Evolutionary conservation across 2,888 invertebrate species (phyloP).

Genomic region (Prosopocoilus inquinatus): DNA sequence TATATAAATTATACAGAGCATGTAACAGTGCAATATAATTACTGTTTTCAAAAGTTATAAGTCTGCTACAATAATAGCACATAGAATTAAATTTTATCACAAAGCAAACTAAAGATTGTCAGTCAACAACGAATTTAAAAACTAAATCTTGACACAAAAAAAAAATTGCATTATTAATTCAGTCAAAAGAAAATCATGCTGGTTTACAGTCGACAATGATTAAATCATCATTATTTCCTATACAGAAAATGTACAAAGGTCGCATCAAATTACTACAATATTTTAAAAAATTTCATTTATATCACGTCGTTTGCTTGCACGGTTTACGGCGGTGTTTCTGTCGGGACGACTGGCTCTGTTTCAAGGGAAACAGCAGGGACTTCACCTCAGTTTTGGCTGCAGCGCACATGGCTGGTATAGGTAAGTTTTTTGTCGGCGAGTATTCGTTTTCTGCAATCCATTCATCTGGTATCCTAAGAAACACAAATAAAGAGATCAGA

Average conservation of each 20-base stretch:
- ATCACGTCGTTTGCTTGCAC: conserved; percentile 27
- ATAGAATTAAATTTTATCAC: not conserved
- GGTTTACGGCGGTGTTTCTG: conserved; percentile 49
- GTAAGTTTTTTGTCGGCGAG: conserved; percentile 61
- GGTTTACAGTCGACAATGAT: not conserved
- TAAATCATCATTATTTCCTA: conserved; percentile 16
- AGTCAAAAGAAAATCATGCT: not conserved
- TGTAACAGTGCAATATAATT: no score
- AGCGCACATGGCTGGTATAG: conserved; percentile 55
- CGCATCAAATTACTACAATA: conserved; percentile 14
- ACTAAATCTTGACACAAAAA: conserved; percentile 6
- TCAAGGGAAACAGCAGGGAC: conserved; percentile 52
- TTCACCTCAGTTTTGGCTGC: conserved; percentile 55
- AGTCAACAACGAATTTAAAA: not conserved
- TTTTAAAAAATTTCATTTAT: conserved; percentile 13
- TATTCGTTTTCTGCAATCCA: conserved; percentile 78
- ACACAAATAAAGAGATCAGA: not conserved
- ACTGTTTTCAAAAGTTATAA: no score
- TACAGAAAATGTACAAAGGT: conserved; percentile 20
- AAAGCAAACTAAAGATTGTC: no score
- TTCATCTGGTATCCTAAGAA: conserved; percentile 76
- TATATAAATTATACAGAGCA: conserved; percentile 1
- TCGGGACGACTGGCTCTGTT: conserved; percentile 29
- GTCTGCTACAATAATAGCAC: not conserved
- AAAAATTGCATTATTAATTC: conserved; percentile 11